Base-by-base conservation (phyloP, 2,113 vertebrate genomes). In the Mesembrinibis cayennensis region DNA sequence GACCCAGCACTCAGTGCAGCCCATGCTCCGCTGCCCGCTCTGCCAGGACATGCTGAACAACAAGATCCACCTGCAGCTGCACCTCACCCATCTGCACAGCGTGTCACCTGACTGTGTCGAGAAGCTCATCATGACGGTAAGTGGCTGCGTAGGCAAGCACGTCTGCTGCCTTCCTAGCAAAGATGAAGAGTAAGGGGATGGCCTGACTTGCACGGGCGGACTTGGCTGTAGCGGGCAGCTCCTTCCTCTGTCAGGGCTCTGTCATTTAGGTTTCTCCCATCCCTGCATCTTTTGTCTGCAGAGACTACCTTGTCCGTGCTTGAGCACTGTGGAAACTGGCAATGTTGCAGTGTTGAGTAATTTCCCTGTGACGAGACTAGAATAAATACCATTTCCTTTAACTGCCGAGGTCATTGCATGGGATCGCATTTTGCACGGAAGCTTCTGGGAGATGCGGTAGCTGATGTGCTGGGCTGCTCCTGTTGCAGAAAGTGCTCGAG, bases 1-100 rank as follows among this genome's bases (percentile, higher is more conserved):
- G 99, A 99, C 99, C 7, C 99, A 99, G 98, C 99, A 99, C 97
- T 99, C 99, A 0, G 99, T 99, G 95, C 99, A 99, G 98, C 99
- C 99, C 90, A 99, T 99, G 99, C 98, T 99, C 30, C 99, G 99
- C 96, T 99, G 99, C 98, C 99, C 99, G 0, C 98, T 99, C 95
- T 99, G 99, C 98, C 99, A 99, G 98, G 99, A 99, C 98, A 99
- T 99, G 99, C 99, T 99, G 65, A 99, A 99, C 98, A 99, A 99
- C 99, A 99, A 99, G 98, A 98, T 99, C 97, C 99, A 99, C 97
- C 98, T 99, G 94, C 99, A 99, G 99, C 98, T 99, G 97, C 99
- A 99, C 98, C 99, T 99, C 98, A 99, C 99, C 69, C 99, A 99
- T 97, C 99, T 99, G 92, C 99, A 99, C 98, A 99, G 99, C 1